These are phyloP conservation scores for Andrena camellia DNA, from an alignment of 2,888 invertebrate genomes.

Conservation along the genomic window DNA sequence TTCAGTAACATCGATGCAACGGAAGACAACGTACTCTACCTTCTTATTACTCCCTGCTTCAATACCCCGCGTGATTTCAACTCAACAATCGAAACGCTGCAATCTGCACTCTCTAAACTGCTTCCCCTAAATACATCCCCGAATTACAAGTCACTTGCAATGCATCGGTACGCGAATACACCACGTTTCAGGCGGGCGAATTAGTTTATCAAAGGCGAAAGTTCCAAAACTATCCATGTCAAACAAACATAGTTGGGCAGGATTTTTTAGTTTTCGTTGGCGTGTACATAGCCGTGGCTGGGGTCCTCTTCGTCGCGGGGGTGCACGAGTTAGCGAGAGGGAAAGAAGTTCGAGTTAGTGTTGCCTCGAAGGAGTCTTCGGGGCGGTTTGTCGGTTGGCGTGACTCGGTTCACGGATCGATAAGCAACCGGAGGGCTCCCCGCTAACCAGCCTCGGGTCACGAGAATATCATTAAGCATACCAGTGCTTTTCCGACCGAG, in stretches of 20 bases:
- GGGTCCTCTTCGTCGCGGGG: slow-evolving; percentile 9
- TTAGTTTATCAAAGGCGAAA: neutral
- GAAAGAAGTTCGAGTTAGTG: slow-evolving; percentile 63
- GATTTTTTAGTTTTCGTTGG: neutral
- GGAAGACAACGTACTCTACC: neutral
- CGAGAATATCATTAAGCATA: slow-evolving; percentile 78
- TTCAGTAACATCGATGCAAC: neutral
- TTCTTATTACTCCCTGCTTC: neutral
- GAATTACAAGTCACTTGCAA: neutral
- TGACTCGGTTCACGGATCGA: slow-evolving; percentile 80
- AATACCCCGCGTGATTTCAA: neutral
- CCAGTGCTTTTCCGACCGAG: slow-evolving; percentile 67
- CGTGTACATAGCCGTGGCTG: neutral
- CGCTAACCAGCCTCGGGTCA: slow-evolving; percentile 76
- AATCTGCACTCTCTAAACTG: neutral
- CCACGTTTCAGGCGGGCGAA: neutral
- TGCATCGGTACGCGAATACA: neutral
- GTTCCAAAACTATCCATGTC: no score
- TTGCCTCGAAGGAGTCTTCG: slow-evolving; percentile 63
- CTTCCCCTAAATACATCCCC: neutral
- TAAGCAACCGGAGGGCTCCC: slow-evolving; percentile 70
- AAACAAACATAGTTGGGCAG: neutral
- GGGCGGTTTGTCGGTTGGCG: slow-evolving; percentile 76
- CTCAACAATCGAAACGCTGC: neutral
- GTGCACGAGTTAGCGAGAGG: slow-evolving; percentile 6